Base-by-base conservation (phyloP, 2,797 vertebrate species). In the Oreochromis mossambicus region DNA sequence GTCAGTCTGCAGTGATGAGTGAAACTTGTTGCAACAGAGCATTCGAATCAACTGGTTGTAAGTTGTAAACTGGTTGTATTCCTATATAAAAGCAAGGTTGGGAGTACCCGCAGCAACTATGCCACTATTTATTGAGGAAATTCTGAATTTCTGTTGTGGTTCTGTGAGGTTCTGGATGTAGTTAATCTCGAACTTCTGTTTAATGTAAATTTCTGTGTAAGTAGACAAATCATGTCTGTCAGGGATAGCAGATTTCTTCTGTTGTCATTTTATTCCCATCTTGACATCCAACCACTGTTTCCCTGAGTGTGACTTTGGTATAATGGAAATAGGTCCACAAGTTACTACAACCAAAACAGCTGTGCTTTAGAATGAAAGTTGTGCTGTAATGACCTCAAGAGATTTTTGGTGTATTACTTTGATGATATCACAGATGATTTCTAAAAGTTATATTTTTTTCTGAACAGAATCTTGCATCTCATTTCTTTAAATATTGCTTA, bases 401-500 rank as follows among this genome's bases (percentile, higher is more conserved):
- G 8, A 1, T 26, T 46, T 46, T 29, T 76, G 3, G 17, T 17
- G 15, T 3, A 32, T 26, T 4, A 41, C 38, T 76, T 76, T 41
- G 41, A 61, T 75, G 48, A 79, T 82, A 51, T 63, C 68, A 17
- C 78, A 83, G 15, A 75, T 77, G 50, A 46, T 50, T 46, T 73
- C n/a, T 24, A 50, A 70, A 36, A 38, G 10, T 86, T 81, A 21
- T 50, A 24, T 58, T 8, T 68, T 78, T 78, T 77, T 61, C 41
- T 19, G 19, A 84, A 52, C 14, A 56, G 2, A 81, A 10, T 86
- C 54, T 87, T 85, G 54, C 68, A 70, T 32, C 63, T 66, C 41
- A 51, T 1, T 19, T 12, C 82, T 88, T 84, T 80, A 52, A 63
- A 78, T 82, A 77, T 43, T 76, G 52, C 83, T 79, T 86, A 70